Evolutionary conservation across 2,888 invertebrate genomes (phyloP).

Genomic region (Drosophila parthenogenetica): DNA sequence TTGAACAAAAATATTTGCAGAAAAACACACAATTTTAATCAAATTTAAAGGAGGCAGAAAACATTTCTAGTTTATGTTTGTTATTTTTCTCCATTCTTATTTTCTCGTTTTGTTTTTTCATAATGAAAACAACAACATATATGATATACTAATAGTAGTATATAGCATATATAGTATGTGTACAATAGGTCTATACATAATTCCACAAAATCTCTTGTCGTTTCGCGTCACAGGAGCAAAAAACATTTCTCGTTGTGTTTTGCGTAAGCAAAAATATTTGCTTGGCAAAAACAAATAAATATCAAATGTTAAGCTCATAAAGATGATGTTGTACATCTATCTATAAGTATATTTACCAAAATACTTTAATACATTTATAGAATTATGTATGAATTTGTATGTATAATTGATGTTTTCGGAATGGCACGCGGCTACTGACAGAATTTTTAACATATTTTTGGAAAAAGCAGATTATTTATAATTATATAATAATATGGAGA

Average conservation of each 20-base stretch:
- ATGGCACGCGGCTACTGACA: conserved; percentile 48
- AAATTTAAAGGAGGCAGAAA: conserved; percentile 28
- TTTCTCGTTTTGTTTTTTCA: background rate
- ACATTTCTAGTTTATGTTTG: conserved; percentile 25
- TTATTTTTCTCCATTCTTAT: conserved; percentile 2
- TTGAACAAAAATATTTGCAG: conserved; percentile 19
- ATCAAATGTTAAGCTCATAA: conserved; percentile 71
- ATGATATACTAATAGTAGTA: background rate
- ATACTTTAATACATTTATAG: background rate
- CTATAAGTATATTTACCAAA: conserved; percentile 1
- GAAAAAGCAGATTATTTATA: background rate
- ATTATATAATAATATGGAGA: background rate
- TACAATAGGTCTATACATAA: conserved; percentile 20
- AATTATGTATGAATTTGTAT: conserved; percentile 4
- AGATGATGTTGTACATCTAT: conserved; percentile 43
- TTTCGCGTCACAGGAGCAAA: conserved; percentile 61
- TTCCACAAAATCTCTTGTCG: conserved; percentile 40
- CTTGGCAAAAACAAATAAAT: conserved; percentile 75
- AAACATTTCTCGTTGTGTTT: conserved; percentile 56
- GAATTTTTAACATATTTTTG: conserved; percentile 21
- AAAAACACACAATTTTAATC: conserved; percentile 29
- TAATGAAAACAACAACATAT: conserved; percentile 32
- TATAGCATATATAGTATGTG: conserved; percentile 13
- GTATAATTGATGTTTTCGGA: conserved; percentile 18
- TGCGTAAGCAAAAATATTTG: conserved; percentile 67